These are phyloP conservation scores for Hypsibius dujardini DNA, from an alignment of 1,140 invertebrate genomes.

Conservation along the genomic window DNA sequence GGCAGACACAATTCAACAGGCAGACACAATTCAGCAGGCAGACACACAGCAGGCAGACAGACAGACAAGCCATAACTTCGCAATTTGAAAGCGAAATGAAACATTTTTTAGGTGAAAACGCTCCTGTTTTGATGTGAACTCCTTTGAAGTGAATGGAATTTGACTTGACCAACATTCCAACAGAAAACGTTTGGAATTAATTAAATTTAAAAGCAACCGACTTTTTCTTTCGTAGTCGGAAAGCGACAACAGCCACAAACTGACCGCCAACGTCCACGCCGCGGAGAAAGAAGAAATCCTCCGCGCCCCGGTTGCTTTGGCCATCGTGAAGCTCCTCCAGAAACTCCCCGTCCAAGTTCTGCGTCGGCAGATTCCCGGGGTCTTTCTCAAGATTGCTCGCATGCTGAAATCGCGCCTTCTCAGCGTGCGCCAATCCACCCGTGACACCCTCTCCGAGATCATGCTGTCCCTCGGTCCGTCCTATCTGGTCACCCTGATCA, in stretches of 20 bases:
- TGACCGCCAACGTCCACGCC: conserved; percentile 34
- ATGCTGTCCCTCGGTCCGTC: conserved; percentile 61
- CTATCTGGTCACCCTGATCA: conserved; percentile 57
- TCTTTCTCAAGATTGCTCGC: conserved; percentile 69
- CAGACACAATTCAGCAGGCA: no score
- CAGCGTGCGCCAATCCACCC: conserved; percentile 59
- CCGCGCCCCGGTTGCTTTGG: conserved; percentile 70
- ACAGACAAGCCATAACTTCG: no score
- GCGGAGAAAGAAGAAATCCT: conserved; percentile 58
- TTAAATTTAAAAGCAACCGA: no score
- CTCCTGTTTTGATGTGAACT: no score
- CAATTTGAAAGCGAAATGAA: no score
- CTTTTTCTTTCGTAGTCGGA: conserved; percentile 39
- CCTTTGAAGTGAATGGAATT: no score
- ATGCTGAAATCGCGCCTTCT: conserved; percentile 74
- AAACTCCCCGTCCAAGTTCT: conserved; percentile 49
- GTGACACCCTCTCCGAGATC: conserved; percentile 73
- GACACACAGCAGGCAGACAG: no score
- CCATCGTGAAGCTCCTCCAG: conserved; percentile 75
- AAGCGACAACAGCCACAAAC: conserved; percentile 55
- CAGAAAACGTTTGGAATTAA: no score
- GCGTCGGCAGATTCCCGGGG: conserved; percentile 51
- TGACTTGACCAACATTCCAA: no score
- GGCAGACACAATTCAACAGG: no score
- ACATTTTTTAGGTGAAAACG: no score